phyloP scores from a whole-genome alignment of 1,140 invertebrate species.

The Drosophila nikananu region DNA sequence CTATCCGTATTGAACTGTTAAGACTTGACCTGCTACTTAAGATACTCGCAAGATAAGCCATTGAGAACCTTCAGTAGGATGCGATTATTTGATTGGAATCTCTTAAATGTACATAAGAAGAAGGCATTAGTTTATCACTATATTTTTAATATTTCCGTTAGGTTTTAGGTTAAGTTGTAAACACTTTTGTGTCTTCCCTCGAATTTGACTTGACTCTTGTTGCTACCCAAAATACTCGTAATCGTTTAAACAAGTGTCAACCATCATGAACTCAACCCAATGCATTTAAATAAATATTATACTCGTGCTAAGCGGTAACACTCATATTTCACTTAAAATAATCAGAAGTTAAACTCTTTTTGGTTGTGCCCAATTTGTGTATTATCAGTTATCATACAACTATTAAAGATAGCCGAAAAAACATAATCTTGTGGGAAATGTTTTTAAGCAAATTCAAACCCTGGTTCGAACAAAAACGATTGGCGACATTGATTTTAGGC shows the following conservation, averaged over 20 bases:
- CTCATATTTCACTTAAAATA: conserved; percentile 12
- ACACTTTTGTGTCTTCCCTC: conserved; percentile 60
- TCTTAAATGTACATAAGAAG: conserved; percentile 36
- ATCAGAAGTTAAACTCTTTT: conserved; percentile 22
- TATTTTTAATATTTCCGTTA: conserved; percentile 37
- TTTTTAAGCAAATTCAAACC: not conserved
- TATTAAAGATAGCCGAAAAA: not conserved
- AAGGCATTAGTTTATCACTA: conserved; percentile 43
- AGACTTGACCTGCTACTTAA: conserved; percentile 57
- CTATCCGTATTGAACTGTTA: conserved; percentile 30
- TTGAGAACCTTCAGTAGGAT: not conserved
- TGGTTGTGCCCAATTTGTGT: conserved; percentile 63
- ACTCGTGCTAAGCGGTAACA: conserved; percentile 26
- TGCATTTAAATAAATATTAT: conserved; percentile 48
- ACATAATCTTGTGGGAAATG: not conserved
- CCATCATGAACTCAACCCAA: conserved; percentile 12
- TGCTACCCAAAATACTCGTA: conserved; percentile 37
- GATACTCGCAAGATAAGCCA: conserved; percentile 47
- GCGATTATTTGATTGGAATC: conserved; percentile 16
- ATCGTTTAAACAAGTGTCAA: conserved; percentile 18
- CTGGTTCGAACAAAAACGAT: conserved; percentile 1
- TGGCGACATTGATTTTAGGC: conserved; percentile 23
- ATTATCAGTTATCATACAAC: conserved; percentile 3
- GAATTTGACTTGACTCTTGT: conserved; percentile 34
- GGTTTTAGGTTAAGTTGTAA: conserved; percentile 44